These are phyloP conservation scores for Pterobdella sp. DNA, from an alignment of 2,888 invertebrate genomes.

Conservation along the genomic window DNA sequence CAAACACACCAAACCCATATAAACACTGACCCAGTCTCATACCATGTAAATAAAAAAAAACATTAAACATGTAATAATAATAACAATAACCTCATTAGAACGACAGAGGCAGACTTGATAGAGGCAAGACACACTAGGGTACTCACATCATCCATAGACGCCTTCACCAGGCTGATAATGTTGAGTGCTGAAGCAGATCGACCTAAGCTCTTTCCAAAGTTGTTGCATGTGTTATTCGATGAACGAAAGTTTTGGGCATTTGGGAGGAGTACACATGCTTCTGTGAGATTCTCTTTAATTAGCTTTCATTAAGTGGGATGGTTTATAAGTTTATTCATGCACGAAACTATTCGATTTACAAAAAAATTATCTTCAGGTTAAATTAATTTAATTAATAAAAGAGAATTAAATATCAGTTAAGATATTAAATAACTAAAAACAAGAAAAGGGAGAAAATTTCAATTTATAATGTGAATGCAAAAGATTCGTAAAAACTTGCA, in stretches of 20 bases:
- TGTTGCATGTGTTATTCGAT: slow-evolving; percentile 52
- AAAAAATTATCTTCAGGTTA: too few relatives aligned
- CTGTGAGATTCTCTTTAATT: slow-evolving; percentile 32
- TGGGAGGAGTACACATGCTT: slow-evolving; percentile 51
- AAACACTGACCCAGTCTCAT: too few relatives aligned
- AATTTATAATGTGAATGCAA: neutral
- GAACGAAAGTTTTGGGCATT: slow-evolving; percentile 67
- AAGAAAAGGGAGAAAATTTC: too few relatives aligned
- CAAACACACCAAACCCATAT: too few relatives aligned
- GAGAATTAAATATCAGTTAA: too few relatives aligned
- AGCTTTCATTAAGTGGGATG: neutral
- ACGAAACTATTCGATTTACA: neutral
- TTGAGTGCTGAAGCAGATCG: slow-evolving; percentile 56
- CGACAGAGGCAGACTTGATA: slow-evolving; percentile 60
- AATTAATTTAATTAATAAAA: too few relatives aligned
- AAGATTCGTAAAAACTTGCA: neutral
- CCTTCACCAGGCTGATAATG: slow-evolving; percentile 60
- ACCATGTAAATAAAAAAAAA: too few relatives aligned
- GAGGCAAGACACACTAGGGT: slow-evolving; percentile 64
- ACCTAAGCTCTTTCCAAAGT: slow-evolving; percentile 51
- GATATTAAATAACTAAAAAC: too few relatives aligned
- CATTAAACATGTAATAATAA: too few relatives aligned
- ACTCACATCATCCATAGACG: slow-evolving; percentile 61
- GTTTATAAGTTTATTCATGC: neutral
- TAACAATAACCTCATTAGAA: too few relatives aligned